phyloP scores from a whole-genome alignment of 2,888 invertebrate species.

The Scaptomyza reducta region DNA sequence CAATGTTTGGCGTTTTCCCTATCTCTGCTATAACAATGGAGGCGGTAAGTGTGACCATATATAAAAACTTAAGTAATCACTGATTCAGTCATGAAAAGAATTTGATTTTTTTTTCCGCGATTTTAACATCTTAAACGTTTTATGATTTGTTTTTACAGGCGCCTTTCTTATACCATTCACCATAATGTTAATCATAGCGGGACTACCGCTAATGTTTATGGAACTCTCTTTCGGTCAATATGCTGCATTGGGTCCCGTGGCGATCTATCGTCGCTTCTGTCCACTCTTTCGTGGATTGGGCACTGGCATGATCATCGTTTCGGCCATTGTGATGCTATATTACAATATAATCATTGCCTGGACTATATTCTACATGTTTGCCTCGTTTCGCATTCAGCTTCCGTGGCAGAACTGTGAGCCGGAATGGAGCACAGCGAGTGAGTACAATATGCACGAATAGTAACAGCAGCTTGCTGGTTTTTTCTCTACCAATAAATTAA shows the following conservation, averaged over 20 bases:
- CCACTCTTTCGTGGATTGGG: slow-evolving; percentile 89
- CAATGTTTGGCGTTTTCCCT: slow-evolving; percentile 91
- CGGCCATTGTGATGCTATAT: slow-evolving; percentile 90
- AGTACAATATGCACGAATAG: slow-evolving; percentile 76
- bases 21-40: slow-evolving; percentile 90
- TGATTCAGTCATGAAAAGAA: too few relatives aligned
- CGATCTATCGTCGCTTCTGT: slow-evolving; percentile 91
- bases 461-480: not conserved
- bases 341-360: slow-evolving; percentile 91
- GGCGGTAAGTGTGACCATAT: slow-evolving; percentile 85
- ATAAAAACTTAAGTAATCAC: not conserved
- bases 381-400: slow-evolving; percentile 87
- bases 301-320: slow-evolving; percentile 91
- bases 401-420: slow-evolving; percentile 90
- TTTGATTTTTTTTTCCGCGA: too few relatives aligned
- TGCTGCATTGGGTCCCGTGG: slow-evolving; percentile 91
- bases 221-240: slow-evolving; percentile 94
- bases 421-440: slow-evolving; percentile 88
- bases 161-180: slow-evolving; percentile 94
- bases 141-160: slow-evolving; percentile 85
- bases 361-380: slow-evolving; percentile 91
- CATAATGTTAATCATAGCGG: slow-evolving; percentile 91
- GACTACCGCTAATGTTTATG: slow-evolving; percentile 93
- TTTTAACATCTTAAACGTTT: not conserved
- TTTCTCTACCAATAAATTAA: slow-evolving; percentile 60